phyloP scores from a whole-genome alignment of 2,888 invertebrate species.

The Drosophila robusta region DNA sequence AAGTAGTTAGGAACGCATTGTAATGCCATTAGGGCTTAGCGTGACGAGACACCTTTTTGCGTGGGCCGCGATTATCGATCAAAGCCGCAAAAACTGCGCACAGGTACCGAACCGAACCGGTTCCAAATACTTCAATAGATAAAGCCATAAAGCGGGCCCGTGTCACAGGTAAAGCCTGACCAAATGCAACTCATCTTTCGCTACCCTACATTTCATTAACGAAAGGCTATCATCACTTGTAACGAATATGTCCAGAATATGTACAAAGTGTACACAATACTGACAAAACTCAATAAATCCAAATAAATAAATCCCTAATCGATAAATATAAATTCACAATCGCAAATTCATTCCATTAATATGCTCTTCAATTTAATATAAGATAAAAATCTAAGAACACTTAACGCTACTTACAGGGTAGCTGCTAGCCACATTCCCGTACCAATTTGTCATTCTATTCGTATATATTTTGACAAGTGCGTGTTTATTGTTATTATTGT shows the following conservation, averaged over 20 bases:
- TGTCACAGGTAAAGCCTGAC: constrained; percentile 59
- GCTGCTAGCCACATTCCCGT: background rate
- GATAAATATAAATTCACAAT: too few species aligned
- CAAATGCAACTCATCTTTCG: constrained; percentile 50
- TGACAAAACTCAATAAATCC: too few species aligned
- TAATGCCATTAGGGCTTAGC: constrained; percentile 75
- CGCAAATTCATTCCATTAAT: too few species aligned
- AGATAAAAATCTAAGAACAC: background rate
- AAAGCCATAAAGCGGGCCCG: constrained; percentile 32
- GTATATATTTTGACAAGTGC: constrained; percentile 73
- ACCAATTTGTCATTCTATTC: constrained; percentile 5
- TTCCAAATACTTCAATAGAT: constrained; percentile 19
- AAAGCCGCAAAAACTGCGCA: constrained; percentile 71
- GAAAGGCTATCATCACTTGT: too few species aligned
- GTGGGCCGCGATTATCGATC: constrained; percentile 81
- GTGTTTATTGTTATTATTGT: constrained; percentile 55
- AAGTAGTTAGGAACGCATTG: constrained; percentile 46
- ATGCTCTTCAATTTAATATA: too few species aligned
- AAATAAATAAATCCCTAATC: too few species aligned
- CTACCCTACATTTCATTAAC: constrained; percentile 7
- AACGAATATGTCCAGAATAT: too few species aligned
- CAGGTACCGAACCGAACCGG: constrained; percentile 52
- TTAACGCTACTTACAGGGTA: background rate
- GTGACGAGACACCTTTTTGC: constrained; percentile 74
- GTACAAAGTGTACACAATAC: too few species aligned